Evolutionary conservation across 2,888 invertebrate genomes (phyloP), one percentile per base, ranked within the genome.

Genomic region (Iselma pallidipennis): DNA sequence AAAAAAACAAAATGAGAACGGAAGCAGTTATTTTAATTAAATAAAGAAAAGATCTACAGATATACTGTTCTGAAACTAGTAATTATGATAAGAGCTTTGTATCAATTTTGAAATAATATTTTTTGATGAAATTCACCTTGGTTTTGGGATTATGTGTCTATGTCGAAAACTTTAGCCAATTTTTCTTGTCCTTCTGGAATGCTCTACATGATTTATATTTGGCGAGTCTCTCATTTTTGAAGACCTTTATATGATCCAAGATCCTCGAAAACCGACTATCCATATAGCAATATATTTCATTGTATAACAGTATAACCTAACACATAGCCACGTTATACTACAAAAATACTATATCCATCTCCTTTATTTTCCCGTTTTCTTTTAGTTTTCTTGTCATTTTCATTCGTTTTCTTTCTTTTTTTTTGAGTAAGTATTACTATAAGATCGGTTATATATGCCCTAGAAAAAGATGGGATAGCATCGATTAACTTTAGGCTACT

Each of bases 401-500:
- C 5, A 26, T 26, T 26, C 5, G 2, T 26, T 26, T 26, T 4
- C 1, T 29, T 12, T n/a, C n/a, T n/a, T n/a, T n/a, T n/a, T n/a
- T n/a, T n/a, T n/a, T n/a, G n/a, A n/a, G n/a, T n/a, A n/a, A n/a
- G n/a, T n/a, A n/a, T n/a, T n/a, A n/a, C n/a, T n/a, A n/a, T n/a
- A n/a, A n/a, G n/a, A n/a, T n/a, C n/a, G n/a, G n/a, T n/a, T n/a
- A n/a, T n/a, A n/a, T n/a, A n/a, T n/a, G n/a, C n/a, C n/a, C n/a
- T n/a, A 37, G 7, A 49, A 49, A 42, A 49, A 49, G 45, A 54
- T 49, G 12, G 50, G 25, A 29, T 50, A 55, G 19, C 67, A 68
- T 70, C 71, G 71, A 72, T 70, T 72, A 71, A 71, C 57, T 66
- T 59, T 56, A 61, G 62, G 63, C 65, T 64, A 55, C 65, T 67